Evolutionary conservation across 1,140 invertebrate genomes (phyloP).

Genomic region (Drosophila nasuta): DNA sequence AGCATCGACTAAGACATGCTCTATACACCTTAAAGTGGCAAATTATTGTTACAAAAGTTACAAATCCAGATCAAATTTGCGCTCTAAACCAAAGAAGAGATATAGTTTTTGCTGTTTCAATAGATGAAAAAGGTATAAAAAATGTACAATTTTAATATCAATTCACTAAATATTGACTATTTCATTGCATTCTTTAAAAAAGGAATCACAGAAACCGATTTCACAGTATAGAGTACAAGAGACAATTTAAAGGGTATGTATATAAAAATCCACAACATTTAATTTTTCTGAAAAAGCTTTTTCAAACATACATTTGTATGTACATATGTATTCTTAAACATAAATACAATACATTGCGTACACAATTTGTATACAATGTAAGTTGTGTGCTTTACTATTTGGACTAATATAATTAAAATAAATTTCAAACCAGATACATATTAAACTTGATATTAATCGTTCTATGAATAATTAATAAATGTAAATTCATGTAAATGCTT

Average conservation of each 20-base stretch:
- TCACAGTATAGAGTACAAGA: neutral
- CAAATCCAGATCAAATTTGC: too few species aligned
- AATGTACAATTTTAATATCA: too few species aligned
- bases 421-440: neutral
- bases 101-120: too few species aligned
- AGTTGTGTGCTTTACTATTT: neutral
- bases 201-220: too few species aligned
- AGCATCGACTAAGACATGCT: conserved; percentile 10
- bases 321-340: neutral
- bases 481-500: neutral
- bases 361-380: neutral
- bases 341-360: conserved; percentile 7
- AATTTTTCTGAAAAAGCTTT: conserved; percentile 55
- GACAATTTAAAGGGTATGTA: conserved; percentile 19
- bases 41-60: neutral
- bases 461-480: conserved; percentile 2
- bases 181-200: too few species aligned
- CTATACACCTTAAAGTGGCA: neutral
- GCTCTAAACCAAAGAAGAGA: too few species aligned
- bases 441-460: neutral
- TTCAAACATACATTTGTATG: conserved; percentile 10
- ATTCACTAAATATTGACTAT: too few species aligned
- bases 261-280: conserved; percentile 18
- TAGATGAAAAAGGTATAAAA: too few species aligned
- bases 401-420: neutral